phyloP scores from a whole-genome alignment of 2,888 invertebrate species.

The Cryptus armator region DNA sequence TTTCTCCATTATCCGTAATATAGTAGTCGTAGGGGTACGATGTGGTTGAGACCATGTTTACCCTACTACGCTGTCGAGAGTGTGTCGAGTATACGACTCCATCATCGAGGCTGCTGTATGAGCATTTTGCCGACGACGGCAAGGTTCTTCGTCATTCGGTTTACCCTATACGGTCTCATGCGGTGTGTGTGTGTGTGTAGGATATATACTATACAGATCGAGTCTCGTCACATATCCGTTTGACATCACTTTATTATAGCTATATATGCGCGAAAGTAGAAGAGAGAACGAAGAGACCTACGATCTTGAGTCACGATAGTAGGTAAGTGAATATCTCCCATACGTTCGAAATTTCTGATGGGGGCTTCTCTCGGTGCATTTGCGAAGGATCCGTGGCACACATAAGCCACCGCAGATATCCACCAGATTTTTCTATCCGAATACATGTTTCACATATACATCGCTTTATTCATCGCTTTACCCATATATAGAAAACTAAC shows the following conservation, averaged over 20 bases:
- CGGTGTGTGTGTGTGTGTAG: background rate
- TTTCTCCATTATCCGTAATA: constrained; percentile 40
- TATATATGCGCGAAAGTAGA: background rate
- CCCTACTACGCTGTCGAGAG: background rate
- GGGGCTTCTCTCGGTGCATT: constrained; percentile 25
- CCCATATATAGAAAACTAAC: constrained; percentile 5
- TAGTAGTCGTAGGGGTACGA: constrained; percentile 1
- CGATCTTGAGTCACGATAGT: constrained; percentile 36
- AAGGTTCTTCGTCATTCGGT: constrained; percentile 43
- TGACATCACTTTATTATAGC: constrained; percentile 40
- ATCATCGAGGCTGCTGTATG: constrained; percentile 37
- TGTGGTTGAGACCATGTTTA: constrained; percentile 23
- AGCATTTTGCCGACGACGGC: constrained; percentile 27
- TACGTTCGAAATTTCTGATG: constrained; percentile 33
- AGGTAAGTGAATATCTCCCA: constrained; percentile 37
- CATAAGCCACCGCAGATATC: background rate
- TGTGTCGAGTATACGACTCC: constrained; percentile 37
- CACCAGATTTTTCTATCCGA: constrained; percentile 46
- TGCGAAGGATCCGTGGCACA: constrained; percentile 15
- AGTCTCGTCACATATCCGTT: constrained; percentile 39
- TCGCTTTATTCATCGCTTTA: constrained; percentile 30
- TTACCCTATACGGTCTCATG: background rate
- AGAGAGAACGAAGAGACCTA: background rate
- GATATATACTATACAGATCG: background rate
- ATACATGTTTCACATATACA: constrained; percentile 9